phyloP scores from a whole-genome alignment of 1,140 invertebrate species.

The Hylaeus anthracinus region DNA sequence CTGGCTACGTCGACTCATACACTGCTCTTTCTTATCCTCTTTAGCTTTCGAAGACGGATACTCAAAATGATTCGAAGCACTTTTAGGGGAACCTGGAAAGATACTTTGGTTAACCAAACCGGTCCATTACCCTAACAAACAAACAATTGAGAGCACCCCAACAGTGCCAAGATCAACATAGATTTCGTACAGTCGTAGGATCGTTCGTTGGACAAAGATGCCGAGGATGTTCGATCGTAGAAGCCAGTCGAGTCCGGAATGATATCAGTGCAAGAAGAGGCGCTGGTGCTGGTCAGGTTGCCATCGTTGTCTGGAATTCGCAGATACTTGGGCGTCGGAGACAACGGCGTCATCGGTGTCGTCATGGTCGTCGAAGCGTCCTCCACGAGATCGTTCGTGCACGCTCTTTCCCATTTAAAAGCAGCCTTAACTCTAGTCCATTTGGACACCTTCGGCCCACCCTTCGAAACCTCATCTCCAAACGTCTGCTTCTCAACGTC shows the following conservation, averaged over 20 bases:
- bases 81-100: conserved; percentile 37
- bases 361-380: conserved; percentile 65
- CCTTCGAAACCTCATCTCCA: neutral
- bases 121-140: too few species aligned
- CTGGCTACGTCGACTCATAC: conserved; percentile 67
- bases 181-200: conserved; percentile 65
- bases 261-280: conserved; percentile 54
- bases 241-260: conserved; percentile 75
- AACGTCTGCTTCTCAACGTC: conserved; percentile 24
- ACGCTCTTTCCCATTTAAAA: conserved; percentile 87
- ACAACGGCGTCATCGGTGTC: conserved; percentile 67
- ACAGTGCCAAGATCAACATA: too few species aligned
- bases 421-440: conserved; percentile 92
- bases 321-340: conserved; percentile 73
- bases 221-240: conserved; percentile 74
- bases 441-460: conserved; percentile 85
- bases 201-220: conserved; percentile 81
- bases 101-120: neutral
- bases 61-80: conserved; percentile 10
- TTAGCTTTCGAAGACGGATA: conserved; percentile 20
- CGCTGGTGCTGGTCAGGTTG: conserved; percentile 35
- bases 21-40: conserved; percentile 53
- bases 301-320: conserved; percentile 74
- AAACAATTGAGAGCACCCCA: too few species aligned
- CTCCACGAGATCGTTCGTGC: conserved; percentile 66